Base-by-base conservation (phyloP, 2,797 vertebrate genomes). In the Anguilla megastoma region DNA sequence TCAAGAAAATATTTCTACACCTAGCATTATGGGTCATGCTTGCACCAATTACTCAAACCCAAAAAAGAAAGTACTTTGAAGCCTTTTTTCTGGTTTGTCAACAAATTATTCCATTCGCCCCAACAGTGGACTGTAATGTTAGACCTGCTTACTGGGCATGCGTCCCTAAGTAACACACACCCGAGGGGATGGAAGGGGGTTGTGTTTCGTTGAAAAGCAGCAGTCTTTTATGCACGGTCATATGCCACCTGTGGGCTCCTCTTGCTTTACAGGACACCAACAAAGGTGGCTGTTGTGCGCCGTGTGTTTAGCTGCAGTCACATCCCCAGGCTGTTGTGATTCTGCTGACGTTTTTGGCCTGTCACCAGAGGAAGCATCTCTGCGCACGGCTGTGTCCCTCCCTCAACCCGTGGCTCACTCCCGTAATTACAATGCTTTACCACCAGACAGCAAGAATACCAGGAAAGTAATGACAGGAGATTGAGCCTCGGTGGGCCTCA, bases 81-180 rank as follows among this genome's bases (percentile, higher is more conserved):
- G 88, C 84, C 41, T 88, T 80, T 90, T 90, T 88, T 85, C 82
- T 71, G 41, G 86, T 93, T 82, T 82, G 54, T 89, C 90, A 93
- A 94, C 92, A 94, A 94, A 92, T 84, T 54, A 45, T 85, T n/a
- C 84, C 71, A 90, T 90, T 90, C 87, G 71, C 92, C 92, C 92
- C 93, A 91, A 90, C 52, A 88, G 60, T 88, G 87, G 91, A 90
- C 92, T 93, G 93, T 94, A 93, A 94, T 94, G 93, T 92, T 88
- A 84, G 69, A 86, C 90, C 60, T 93, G 93, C 90, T 92, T 90
- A 92, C 88, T 18, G 91, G 69, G 93, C 94, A 92, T 88, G 91
- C 95, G 93, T 89, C 92, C 90, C 63, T 27, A 88, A 92, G 87
- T 87, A 89, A 91, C 91, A 93, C 89, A 90, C 87, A 91, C 91